Evolutionary conservation across 2,888 invertebrate species (phyloP).

Genomic region (Oeneis ivallda): DNA sequence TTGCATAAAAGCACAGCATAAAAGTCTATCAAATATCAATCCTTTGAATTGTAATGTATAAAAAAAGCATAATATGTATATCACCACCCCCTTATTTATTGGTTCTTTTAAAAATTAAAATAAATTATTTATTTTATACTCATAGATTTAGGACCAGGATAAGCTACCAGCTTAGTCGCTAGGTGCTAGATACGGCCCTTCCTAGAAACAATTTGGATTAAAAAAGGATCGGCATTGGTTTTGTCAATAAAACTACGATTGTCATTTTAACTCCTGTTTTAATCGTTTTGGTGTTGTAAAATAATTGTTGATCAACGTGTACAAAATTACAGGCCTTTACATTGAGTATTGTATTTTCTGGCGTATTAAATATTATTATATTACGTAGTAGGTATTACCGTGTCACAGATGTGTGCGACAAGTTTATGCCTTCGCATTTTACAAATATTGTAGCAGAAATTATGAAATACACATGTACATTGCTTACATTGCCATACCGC

Average conservation of each 20-base stretch:
- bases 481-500: conserved; percentile 67
- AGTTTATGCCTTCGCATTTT: conserved; percentile 52
- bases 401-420: conserved; percentile 45
- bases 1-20: too few species aligned
- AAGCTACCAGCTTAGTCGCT: too few species aligned
- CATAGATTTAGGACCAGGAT: too few species aligned
- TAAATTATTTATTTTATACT: too few species aligned
- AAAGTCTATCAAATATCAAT: too few species aligned
- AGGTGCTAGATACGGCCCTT: too few species aligned
- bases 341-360: conserved; percentile 66
- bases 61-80: too few species aligned
- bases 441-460: conserved; percentile 60
- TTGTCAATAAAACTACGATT: conserved; percentile 56
- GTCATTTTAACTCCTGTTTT: conserved; percentile 64
- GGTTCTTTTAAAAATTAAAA: too few species aligned
- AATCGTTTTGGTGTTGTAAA: conserved; percentile 75
- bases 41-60: too few species aligned
- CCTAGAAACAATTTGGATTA: too few species aligned
- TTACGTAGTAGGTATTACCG: conserved; percentile 47
- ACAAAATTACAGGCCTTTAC: conserved; percentile 79
- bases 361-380: conserved; percentile 59
- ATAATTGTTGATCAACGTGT: conserved; percentile 75
- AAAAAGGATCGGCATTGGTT: too few species aligned
- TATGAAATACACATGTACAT: conserved; percentile 59
- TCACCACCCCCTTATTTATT: too few species aligned